Evolutionary conservation across 1,140 invertebrate genomes (phyloP), one percentile per base, ranked within the genome.

Genomic region (Diploscapter pachys): DNA sequence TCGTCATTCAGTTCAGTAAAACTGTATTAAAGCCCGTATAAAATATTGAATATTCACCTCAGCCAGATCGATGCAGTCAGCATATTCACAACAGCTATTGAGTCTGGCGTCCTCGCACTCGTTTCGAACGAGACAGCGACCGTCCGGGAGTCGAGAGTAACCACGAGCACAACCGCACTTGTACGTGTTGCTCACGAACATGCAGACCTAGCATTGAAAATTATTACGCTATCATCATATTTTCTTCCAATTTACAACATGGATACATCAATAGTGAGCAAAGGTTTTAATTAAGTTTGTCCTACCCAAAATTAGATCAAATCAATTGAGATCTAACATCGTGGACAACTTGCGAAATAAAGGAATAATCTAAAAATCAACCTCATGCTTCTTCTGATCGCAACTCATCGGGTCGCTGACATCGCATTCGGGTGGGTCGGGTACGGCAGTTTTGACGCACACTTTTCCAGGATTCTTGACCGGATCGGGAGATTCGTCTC

Each of bases 401-500:
- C 83, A 85, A 70, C 81, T 83, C 80, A 85, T 80, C 54, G 83
- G 83, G 77, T 85, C 83, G 64, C 83, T 85, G 6, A 85, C 83
- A 72, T 86, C 77, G 71, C 83, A 85, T 72, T 85, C 83, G 11
- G 83, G 84, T 9, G 83, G 75, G 59, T 77, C 75, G 3, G 83
- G 83, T 4, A 81, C 54, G 59, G 63, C 63, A 49, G 79, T 71
- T 81, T 79, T 77, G 6, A 77, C 74, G 68, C 83, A 85, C 54
- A 82, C 74, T 56, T 83, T 79, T 13, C 83, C 83, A 13, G 83
- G 83, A 61, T 80, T 55, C 31, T 71, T 69, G 6, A 56, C 5
- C 11, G 71, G 51, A 63, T 83, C 81, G 3, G 81, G 76, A 54
- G 67, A 76, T 31, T 85, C 84, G 59, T 84, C 82, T 63, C 77